Evolutionary conservation across 1,140 invertebrate genomes (phyloP).

Genomic region (Neelides sp.): DNA sequence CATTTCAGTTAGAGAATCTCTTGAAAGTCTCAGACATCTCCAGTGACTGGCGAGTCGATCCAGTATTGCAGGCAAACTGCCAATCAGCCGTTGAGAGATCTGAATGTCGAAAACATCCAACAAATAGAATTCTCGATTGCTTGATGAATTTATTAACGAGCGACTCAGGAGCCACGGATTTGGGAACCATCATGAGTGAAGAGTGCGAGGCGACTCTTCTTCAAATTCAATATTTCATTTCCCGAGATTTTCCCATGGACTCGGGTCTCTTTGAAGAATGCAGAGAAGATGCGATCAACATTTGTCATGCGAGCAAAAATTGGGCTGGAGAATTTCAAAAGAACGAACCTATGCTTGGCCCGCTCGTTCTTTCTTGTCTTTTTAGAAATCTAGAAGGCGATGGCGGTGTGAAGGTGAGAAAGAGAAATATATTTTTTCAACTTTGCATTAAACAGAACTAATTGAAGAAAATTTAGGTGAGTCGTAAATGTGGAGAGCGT

Average conservation of each 20-base stretch:
- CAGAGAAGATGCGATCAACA: conserved; percentile 64
- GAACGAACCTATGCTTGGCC: conserved; percentile 55
- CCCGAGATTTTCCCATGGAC: conserved; percentile 86
- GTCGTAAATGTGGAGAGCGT: conserved; percentile 49
- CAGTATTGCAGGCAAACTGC: conserved; percentile 71
- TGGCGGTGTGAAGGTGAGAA: conserved; percentile 43
- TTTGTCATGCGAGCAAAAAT: conserved; percentile 64
- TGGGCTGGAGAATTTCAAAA: conserved; percentile 59
- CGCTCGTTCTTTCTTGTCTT: conserved; percentile 80
- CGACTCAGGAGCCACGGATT: conserved; percentile 14
- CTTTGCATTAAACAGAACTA: neutral
- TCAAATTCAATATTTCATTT: conserved; percentile 94
- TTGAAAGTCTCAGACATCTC: conserved; percentile 68
- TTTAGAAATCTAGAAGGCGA: conserved; percentile 67
- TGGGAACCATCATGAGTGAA: conserved; percentile 52
- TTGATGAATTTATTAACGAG: conserved; percentile 21
- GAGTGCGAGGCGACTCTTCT: conserved; percentile 80
- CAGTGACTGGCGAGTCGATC: conserved; percentile 84
- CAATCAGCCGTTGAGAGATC: conserved; percentile 57
- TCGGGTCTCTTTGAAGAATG: conserved; percentile 76
- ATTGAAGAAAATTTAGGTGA: conserved; percentile 38
- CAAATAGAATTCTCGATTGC: conserved; percentile 24
- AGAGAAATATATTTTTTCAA: too few species aligned
- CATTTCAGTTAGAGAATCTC: conserved; percentile 55
- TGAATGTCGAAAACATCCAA: conserved; percentile 9